A percentile compares a stretch with the other conserved stretches of the same genome.
Evolutionary conservation across 2,888 invertebrate species (phyloP).

Genomic region (Tortricodes alternella): DNA sequence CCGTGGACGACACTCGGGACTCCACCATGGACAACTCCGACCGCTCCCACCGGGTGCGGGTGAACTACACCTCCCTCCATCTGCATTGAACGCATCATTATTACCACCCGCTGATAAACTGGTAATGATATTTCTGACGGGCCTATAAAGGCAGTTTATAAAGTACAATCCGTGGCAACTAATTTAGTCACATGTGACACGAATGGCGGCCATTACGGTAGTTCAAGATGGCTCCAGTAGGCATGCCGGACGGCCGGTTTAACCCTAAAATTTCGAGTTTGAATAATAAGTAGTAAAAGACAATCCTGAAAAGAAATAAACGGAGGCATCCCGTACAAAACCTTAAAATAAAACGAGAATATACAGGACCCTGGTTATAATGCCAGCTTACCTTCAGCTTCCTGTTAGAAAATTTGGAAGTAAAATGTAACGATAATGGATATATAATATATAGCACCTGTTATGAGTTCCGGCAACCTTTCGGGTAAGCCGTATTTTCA

Average conservation of each 20-base stretch:
- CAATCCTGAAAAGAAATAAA: neutral
- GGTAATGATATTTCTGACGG: too few relatives aligned
- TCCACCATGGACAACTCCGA: conserved; percentile 62
- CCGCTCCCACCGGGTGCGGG: conserved; percentile 50
- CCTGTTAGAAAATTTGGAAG: neutral
- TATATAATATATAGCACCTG: too few relatives aligned
- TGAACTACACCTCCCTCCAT: conserved; percentile 73
- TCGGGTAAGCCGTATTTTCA: too few relatives aligned
- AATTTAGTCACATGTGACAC: conserved; percentile 53
- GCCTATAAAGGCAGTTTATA: too few relatives aligned
- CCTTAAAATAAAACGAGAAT: neutral
- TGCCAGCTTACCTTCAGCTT: conserved; percentile 26
- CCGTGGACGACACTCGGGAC: conserved; percentile 67
- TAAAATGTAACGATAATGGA: too few relatives aligned
- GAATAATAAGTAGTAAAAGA: neutral
- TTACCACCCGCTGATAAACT: too few relatives aligned
- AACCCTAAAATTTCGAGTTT: conserved; percentile 17
- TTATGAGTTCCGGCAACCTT: too few relatives aligned
- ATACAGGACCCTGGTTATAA: too few relatives aligned
- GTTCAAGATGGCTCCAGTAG: conserved; percentile 70
- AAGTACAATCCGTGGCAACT: conserved; percentile 16
- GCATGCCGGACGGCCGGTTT: conserved; percentile 53
- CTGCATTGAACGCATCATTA: conserved; percentile 40
- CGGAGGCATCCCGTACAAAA: too few relatives aligned
- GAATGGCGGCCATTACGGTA: conserved; percentile 61